phyloP scores from a whole-genome alignment of 2,888 invertebrate species.

The Tetanocera ferruginea region DNA sequence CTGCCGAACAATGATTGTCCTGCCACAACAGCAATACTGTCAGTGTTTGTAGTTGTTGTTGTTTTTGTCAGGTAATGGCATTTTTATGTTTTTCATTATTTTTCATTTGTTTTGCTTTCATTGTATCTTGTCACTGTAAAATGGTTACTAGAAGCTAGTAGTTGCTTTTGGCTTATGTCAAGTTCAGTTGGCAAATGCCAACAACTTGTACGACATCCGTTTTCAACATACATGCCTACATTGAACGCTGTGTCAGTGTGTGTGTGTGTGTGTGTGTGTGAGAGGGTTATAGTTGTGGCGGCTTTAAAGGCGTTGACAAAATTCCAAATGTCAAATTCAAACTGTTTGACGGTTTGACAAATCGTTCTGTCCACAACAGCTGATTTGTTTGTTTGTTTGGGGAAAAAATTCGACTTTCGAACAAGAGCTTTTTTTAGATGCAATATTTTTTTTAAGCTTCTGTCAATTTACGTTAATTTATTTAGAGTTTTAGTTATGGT shows the following conservation, averaged over 20 bases:
- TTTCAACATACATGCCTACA: neutral
- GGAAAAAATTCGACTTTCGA: no score
- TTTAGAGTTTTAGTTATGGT: no score
- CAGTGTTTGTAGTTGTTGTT: neutral
- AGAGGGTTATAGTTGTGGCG: neutral
- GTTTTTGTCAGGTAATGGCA: constrained; percentile 4
- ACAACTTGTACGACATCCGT: constrained; percentile 7
- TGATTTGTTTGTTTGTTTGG: no score
- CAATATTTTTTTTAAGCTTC: no score
- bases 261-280: neutral
- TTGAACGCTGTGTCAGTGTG: neutral
- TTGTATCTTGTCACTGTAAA: neutral
- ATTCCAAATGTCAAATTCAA: constrained; percentile 44
- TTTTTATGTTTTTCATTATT: neutral
- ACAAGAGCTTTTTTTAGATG: no score
- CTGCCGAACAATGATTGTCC: neutral
- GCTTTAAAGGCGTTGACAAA: neutral
- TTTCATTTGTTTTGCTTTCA: neutral
- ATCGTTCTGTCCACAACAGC: no score
- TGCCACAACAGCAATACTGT: neutral
- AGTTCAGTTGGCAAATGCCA: constrained; percentile 37
- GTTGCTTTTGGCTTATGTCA: constrained; percentile 8
- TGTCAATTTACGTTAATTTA: no score
- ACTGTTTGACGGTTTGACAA: constrained; percentile 23
- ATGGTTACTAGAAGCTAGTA: neutral